A percentile compares a stretch with the other conserved stretches of the same genome.
Conservation (phyloP, 1,140 invertebrate species). For the Aphelinus certus region DNA sequence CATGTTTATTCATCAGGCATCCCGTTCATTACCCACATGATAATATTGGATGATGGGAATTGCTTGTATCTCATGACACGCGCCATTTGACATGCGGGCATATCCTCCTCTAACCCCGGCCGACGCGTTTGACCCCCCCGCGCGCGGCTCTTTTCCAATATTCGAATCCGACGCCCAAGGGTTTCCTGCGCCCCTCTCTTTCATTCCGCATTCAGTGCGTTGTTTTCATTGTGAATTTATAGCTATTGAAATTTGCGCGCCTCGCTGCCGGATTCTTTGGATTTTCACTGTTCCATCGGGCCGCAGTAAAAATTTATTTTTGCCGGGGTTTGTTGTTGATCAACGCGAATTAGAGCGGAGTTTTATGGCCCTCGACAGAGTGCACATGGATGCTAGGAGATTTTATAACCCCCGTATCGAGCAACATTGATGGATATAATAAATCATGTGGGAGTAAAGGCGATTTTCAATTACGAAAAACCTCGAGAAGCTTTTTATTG, state of each 20-base stretch:
- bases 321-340: slow-evolving; percentile 6
- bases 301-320: slow-evolving; percentile 28
- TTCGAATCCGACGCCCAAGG: slow-evolving; percentile 27
- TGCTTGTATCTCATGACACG: slow-evolving; percentile 62
- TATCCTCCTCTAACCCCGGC: neutral
- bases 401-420: too few relatives aligned
- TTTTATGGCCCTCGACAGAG: slow-evolving; percentile 5
- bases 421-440: too few relatives aligned
- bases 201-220: neutral
- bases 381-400: neutral
- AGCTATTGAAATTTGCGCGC: slow-evolving; percentile 25
- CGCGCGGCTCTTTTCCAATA: slow-evolving; percentile 3
- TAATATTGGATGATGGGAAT: slow-evolving; percentile 66
- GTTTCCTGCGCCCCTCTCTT: neutral
- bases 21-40: slow-evolving; percentile 64
- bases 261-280: slow-evolving; percentile 11
- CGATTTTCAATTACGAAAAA: too few relatives aligned
- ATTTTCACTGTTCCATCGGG: slow-evolving; percentile 22
- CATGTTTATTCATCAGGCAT: slow-evolving; percentile 63
- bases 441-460: too few relatives aligned
- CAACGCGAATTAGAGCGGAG: slow-evolving; percentile 8
- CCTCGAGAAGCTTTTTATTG: too few relatives aligned
- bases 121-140: too few relatives aligned
- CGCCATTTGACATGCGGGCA: slow-evolving; percentile 63
- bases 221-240: slow-evolving; percentile 28